Conservation (phyloP, 2,113 vertebrate species). For the Pangasianodon gigas region DNA sequence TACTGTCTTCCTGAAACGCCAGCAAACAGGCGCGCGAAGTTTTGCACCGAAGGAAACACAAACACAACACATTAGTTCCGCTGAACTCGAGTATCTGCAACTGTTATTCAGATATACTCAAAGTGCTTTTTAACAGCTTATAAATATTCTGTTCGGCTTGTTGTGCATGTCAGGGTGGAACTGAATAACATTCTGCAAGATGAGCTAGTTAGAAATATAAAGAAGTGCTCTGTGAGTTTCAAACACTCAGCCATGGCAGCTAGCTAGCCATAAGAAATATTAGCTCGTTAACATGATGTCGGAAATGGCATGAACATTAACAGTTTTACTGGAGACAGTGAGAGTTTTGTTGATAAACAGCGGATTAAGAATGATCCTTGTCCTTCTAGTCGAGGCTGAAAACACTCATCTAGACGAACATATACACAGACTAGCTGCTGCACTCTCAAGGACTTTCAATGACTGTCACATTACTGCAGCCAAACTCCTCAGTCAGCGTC, state of each 20-base stretch:
- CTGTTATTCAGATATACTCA: not conserved
- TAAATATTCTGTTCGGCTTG: not conserved
- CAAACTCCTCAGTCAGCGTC: not conserved
- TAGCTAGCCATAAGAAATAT: not conserved
- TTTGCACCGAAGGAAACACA: constrained; percentile 17
- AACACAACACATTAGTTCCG: constrained; percentile 33
- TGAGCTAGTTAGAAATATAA: not conserved
- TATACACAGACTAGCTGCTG: not conserved
- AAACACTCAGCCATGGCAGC: not conserved
- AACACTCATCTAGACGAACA: not conserved
- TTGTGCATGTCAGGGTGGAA: not conserved
- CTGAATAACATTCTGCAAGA: not conserved
- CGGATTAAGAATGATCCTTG: no score
- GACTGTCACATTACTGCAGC: constrained; percentile 13
- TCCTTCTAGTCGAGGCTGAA: not conserved
- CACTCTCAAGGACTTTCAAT: constrained; percentile 64
- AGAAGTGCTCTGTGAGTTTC: not conserved
- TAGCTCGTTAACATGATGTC: not conserved
- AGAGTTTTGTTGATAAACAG: not conserved
- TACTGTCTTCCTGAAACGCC: not conserved
- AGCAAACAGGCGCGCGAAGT: not conserved
- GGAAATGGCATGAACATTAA: no score
- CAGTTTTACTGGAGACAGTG: not conserved
- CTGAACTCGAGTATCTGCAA: not conserved
- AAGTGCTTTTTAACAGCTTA: not conserved